A percentile compares a stretch with the other conserved stretches of the same genome.
phyloP scores from a whole-genome alignment of 2,888 invertebrate genomes.

The Cephus spinipes region DNA sequence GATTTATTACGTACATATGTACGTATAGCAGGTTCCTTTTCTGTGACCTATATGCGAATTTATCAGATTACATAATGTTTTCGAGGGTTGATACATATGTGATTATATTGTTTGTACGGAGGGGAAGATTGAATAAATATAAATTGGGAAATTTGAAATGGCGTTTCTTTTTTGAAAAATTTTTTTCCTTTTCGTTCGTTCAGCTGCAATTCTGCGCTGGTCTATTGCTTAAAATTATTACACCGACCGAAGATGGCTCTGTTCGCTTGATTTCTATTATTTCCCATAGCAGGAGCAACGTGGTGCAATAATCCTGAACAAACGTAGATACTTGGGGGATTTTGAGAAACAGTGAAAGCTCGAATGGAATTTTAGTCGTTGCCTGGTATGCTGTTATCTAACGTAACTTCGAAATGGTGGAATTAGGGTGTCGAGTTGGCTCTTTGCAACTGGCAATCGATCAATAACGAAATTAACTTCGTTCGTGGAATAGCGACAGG shows the following conservation, averaged over 20 bases:
- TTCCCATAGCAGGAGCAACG: too few species aligned
- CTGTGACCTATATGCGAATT: not conserved
- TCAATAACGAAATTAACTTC: not conserved
- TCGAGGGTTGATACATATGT: not conserved
- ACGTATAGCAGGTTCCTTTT: not conserved
- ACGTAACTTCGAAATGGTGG: not conserved
- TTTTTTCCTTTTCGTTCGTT: too few species aligned
- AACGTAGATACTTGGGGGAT: too few species aligned
- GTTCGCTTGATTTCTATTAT: too few species aligned
- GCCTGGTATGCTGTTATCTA: not conserved
- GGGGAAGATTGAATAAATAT: not conserved
- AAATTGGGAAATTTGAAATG: not conserved
- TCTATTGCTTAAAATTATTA: too few species aligned
- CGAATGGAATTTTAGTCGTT: not conserved
- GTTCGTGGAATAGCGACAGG: not conserved
- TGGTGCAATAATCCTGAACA: too few species aligned
- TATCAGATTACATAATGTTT: not conserved
- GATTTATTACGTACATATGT: not conserved
- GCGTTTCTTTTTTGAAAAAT: too few species aligned
- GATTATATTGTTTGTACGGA: not conserved
- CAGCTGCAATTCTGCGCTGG: too few species aligned
- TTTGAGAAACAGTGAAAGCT: too few species aligned
- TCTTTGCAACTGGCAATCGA: not conserved
- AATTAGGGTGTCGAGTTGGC: not conserved
- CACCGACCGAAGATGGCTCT: too few species aligned